Base-by-base conservation (phyloP, 2,888 invertebrate genomes). In the Trichopoda pennipes region DNA sequence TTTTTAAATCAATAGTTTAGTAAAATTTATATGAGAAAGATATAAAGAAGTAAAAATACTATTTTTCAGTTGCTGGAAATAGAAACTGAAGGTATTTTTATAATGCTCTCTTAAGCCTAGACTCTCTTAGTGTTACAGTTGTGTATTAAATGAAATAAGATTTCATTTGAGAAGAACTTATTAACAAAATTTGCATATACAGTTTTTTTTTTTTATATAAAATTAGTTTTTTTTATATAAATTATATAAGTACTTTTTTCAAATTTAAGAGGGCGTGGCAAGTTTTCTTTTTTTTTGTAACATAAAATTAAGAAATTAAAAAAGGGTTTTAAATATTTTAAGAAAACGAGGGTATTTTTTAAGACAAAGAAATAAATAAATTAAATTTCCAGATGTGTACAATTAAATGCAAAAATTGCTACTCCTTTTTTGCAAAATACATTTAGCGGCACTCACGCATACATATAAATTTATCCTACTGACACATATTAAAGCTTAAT, bases 401-500 rank as follows among this genome's bases (percentile, higher is more conserved):
- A 61, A 63, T 77, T 63, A 47, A 61, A 69, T 44, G 44, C 63
- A 63, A 76, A 69, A 44, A 73, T 77, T 77, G 68, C 68, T 77
- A 72, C 68, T 77, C 64, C 61, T 68, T 21, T 70, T 70, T 68
- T 38, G 61, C 47, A 49, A 49, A 17, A 49, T 19, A 49, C 6
- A 7, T 28, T 28, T 19, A 51, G 66, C 56, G 38, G 63, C 49
- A 68, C 42, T 12, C 38, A 77, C 51, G 44, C 75, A 78, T 61
- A 79, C 66, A 72, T 61, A 72, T 55, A 47, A 60, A 68, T 55
- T 68, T 79, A 82, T 79, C 82, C 82, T 82, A 82, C 82, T 82
- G 82, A 82, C 82, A 82, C 82, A 82, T 70, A 74, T 79, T 66
- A 74, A n/a, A 64, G 70, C 58, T 58, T 78, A 75, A 66, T 60